Base-by-base conservation (phyloP, 2,113 vertebrate genomes). In the Xiphophorus maculatus region DNA sequence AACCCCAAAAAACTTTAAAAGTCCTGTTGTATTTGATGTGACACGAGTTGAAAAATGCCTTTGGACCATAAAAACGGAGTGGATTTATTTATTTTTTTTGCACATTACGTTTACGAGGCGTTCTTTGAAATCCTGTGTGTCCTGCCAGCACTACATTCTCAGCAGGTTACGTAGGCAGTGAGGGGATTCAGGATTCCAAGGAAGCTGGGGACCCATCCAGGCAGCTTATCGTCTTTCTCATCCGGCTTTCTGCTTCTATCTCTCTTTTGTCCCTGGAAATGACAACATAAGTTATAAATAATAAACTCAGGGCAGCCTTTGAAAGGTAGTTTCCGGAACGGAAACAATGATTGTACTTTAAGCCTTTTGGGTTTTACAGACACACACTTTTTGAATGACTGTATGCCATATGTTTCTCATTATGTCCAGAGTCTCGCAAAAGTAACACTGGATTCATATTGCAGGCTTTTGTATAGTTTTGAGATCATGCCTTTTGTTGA, bases 11-110 rank as follows among this genome's bases (percentile, higher is more conserved):
- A 63, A 30, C n/a, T 35, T 79, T 30, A 79, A 77, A 78, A 70
- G 28, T 68, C 15, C 22, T 14, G 3, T 27, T 66, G 63, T 73
- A 76, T 84, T 76, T 83, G 74, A 77, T 82, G 67, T 61, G 73
- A 81, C 64, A 74, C 61, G 32, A 71, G 72, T 91, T 84, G 89
- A 37, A 87, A 92, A 91, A 88, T 88, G 72, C 85, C 71, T 90
- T 80, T 85, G 11, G 71, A 69, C 66, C 81, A 69, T 69, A 61
- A 66, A 63, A 54, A 74, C 29, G 65, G 74, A 80, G 51, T 66
- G 77, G 77, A 87, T 37, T 11, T 37, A 0, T 11, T 37, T 11
- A 3, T 3, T 33, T 33, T 35, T 35, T 14, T 87, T 76, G 70
- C 65, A 70, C 70, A 58, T 72, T 77, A 74, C 51, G 25, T 82